A percentile compares a stretch with the other conserved stretches of the same genome.
These are phyloP conservation scores for Chalcis sispes DNA, from an alignment of 2,888 invertebrate genomes.

Conservation along the genomic window DNA sequence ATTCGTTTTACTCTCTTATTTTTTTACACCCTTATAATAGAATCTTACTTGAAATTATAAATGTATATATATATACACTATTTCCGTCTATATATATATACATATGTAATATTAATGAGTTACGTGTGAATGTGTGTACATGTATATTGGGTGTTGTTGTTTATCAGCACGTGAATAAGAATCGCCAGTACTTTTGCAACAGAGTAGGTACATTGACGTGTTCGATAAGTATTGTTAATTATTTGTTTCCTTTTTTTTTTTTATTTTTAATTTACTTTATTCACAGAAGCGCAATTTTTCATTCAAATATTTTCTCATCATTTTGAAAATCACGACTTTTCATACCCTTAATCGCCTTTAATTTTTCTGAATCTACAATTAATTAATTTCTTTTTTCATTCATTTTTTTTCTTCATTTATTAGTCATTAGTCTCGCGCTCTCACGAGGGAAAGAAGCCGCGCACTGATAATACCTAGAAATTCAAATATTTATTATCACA, in stretches of 20 bases:
- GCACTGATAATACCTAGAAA: constrained; percentile 52
- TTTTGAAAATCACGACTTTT: constrained; percentile 8
- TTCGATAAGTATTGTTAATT: constrained; percentile 59
- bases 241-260: no score
- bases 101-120: constrained; percentile 48
- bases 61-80: constrained; percentile 45
- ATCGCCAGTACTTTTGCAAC: constrained; percentile 46
- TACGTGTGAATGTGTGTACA: constrained; percentile 5
- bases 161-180: constrained; percentile 49
- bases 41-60: constrained; percentile 55
- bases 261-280: constrained; percentile 41
- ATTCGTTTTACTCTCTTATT: constrained; percentile 50
- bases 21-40: constrained; percentile 49
- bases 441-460: constrained; percentile 36
- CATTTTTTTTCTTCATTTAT: no score
- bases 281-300: constrained; percentile 21
- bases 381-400: constrained; percentile 12
- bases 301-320: not conserved
- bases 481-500: constrained; percentile 71
- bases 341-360: constrained; percentile 5
- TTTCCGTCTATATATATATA: constrained; percentile 49
- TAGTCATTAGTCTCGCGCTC: constrained; percentile 45
- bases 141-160: not conserved
- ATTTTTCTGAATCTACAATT: constrained; percentile 11
- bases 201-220: constrained; percentile 57